Evolutionary conservation across 2,113 vertebrate species (phyloP).

Genomic region (Peucedramus taeniatus): DNA sequence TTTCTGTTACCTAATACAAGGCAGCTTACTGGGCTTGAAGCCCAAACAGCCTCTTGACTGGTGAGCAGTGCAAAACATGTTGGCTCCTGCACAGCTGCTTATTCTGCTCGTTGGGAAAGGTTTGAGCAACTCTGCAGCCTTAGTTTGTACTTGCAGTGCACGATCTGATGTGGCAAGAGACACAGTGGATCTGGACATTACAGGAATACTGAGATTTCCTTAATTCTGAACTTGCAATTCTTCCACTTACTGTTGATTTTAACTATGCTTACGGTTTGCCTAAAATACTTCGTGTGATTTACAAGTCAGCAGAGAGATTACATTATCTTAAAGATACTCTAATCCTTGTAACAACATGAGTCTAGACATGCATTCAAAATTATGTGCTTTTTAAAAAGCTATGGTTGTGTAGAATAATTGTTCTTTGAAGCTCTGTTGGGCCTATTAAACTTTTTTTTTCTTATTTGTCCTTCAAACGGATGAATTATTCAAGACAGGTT

Average conservation of each 20-base stretch:
- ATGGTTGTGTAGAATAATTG: fast-evolving
- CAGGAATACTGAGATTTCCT: neutral
- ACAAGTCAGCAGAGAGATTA: neutral
- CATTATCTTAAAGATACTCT: neutral
- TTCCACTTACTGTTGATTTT: neutral
- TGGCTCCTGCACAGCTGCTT: neutral
- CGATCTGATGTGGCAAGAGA: neutral
- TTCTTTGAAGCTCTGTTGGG: neutral
- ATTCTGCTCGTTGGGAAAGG: fast-evolving
- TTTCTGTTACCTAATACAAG: neutral
- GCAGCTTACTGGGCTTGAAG: neutral
- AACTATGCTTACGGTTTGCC: neutral
- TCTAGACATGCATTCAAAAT: neutral
- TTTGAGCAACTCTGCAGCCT: neutral
- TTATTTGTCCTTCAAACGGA: neutral
- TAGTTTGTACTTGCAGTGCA: neutral
- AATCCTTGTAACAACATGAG: neutral
- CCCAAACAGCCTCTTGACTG: neutral
- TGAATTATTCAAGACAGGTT: neutral
- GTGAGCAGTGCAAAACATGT: neutral
- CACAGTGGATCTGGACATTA: neutral
- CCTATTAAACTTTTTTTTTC: neutral
- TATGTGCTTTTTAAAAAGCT: neutral
- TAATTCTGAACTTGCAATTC: neutral
- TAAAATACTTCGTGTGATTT: neutral